Evolutionary conservation across 2,797 vertebrate genomes (phyloP).

Genomic region (Pseudochirops cupreus): DNA sequence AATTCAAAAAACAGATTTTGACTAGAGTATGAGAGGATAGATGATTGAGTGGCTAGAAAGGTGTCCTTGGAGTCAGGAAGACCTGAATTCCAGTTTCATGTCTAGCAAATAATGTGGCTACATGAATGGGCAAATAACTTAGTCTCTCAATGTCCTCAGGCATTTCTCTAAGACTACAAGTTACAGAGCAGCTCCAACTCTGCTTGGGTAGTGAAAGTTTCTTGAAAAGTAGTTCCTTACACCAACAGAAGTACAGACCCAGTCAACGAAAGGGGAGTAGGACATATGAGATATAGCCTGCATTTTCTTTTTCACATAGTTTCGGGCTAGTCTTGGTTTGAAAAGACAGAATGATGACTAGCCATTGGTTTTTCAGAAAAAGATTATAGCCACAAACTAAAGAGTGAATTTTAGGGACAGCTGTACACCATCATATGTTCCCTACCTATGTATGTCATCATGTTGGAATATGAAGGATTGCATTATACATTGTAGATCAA

Average conservation of each 20-base stretch:
- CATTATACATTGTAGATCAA: neutral
- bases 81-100: neutral
- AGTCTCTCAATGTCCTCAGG: neutral
- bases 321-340: conserved; percentile 11
- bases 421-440: neutral
- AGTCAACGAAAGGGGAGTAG: neutral
- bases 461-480: conserved; percentile 35
- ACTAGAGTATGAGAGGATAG: neutral
- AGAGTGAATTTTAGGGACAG: neutral
- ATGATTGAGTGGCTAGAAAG: neutral
- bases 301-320: neutral
- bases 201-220: neutral
- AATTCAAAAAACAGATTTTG: neutral
- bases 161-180: neutral
- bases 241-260: neutral
- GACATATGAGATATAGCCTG: neutral
- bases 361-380: conserved; percentile 20
- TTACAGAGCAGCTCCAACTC: neutral
- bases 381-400: neutral
- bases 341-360: conserved; percentile 27
- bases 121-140: neutral
- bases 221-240: neutral
- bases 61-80: neutral
- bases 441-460: neutral
- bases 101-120: neutral